Evolutionary conservation across 2,797 vertebrate species (phyloP), one percentile per base, ranked within the genome.

Genomic region (Lacerta viridis): DNA sequence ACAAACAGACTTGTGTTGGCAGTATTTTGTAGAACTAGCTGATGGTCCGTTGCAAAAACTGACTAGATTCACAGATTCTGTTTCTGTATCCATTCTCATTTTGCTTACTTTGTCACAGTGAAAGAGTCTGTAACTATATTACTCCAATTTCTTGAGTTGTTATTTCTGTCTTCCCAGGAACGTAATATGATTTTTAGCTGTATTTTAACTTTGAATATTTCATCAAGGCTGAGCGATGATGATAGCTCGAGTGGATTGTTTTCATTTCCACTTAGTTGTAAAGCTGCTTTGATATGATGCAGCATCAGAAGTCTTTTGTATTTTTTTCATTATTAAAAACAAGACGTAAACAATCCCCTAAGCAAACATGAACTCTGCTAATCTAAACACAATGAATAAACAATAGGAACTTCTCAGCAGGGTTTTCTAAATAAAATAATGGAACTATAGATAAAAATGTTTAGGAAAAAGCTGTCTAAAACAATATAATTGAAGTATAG

Each of bases 301-400:
- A 36, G 66, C 36, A 79, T 83, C 43, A 78, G 68, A 87, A 20
- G 36, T 84, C 68, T 87, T 92, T 88, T 90, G 50, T 92, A 80
- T 79, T 85, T 33, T 71, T 23, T 36, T 79, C 36, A 76, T 33
- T 90, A 86, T 87, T 81, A 92, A 91, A 79, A 86, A 39, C 68
- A 75, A 85, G 39, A 88, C 36, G 79, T 72, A 74, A 80, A 79
- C 33, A 72, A 33, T 78, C 75, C 9, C 50, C 46, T 68, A 64
- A 79, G 64, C 61, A 83, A 84, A 84, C 64, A 88, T 59, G 72
- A 82, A 80, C 55, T 39, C 3, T 64, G 68, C 39, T 89, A 74
- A 85, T 80, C 83, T 88, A 85, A 90, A 11, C 75, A 25, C 25
- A 13, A 88, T 92, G 87, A 90, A 85, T 89, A 90, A 93, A 83